Evolutionary conservation across 1,140 invertebrate genomes (phyloP).

Genomic region (Goniozus legneri): DNA sequence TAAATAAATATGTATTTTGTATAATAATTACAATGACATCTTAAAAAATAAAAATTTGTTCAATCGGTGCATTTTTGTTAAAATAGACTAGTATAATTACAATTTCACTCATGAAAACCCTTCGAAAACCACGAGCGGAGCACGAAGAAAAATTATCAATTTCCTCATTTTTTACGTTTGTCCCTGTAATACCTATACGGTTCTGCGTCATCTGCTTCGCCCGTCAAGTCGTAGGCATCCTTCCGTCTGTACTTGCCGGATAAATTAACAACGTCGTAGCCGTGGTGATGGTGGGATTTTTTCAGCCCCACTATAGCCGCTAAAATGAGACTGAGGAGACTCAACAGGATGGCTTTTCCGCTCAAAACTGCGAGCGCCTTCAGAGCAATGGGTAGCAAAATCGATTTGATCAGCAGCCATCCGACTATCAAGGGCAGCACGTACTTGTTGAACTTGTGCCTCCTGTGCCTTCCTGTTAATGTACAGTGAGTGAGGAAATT

Average conservation of each 20-base stretch:
- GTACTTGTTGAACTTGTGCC: constrained; percentile 45
- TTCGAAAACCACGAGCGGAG: too few relatives aligned
- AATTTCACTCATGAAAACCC: too few relatives aligned
- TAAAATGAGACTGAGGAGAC: constrained; percentile 56
- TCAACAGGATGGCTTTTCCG: constrained; percentile 59
- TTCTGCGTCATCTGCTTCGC: constrained; percentile 20
- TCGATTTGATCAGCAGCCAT: constrained; percentile 59
- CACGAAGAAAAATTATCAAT: too few relatives aligned
- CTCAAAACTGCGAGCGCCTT: constrained; percentile 63
- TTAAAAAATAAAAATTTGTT: too few relatives aligned
- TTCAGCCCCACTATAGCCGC: constrained; percentile 51
- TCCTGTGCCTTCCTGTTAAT: constrained; percentile 29
- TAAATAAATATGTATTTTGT: too few relatives aligned
- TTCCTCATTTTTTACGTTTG: constrained; percentile 17
- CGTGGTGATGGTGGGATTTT: constrained; percentile 16
- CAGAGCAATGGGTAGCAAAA: constrained; percentile 61
- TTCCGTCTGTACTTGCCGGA: constrained; percentile 47
- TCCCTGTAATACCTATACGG: constrained; percentile 42
- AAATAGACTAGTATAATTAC: background rate
- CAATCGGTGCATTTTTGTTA: background rate
- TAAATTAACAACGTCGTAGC: constrained; percentile 34
- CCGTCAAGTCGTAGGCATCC: constrained; percentile 28
- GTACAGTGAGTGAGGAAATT: background rate
- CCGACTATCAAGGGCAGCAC: constrained; percentile 61
- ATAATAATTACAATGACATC: too few relatives aligned